Conservation (phyloP, 2,888 invertebrate genomes). For the Halictus ligatus region DNA sequence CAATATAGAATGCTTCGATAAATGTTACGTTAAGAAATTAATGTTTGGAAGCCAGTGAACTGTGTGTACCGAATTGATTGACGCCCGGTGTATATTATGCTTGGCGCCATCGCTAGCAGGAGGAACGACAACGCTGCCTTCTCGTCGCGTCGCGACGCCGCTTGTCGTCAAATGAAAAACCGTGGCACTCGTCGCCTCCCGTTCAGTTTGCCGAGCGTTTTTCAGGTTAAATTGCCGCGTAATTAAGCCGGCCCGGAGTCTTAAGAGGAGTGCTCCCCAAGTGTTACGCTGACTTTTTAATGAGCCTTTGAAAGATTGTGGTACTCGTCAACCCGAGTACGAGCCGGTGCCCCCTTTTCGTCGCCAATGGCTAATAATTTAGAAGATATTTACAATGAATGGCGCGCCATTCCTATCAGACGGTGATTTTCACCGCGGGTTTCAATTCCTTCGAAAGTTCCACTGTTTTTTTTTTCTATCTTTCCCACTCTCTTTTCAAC, state of each 20-base stretch:
- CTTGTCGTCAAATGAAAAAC: conserved; percentile 28
- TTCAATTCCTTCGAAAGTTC: no score
- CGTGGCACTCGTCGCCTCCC: conserved; percentile 22
- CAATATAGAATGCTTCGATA: neutral
- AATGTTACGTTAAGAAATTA: neutral
- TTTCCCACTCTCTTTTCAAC: no score
- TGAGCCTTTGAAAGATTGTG: neutral
- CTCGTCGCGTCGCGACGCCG: neutral
- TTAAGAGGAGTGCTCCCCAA: conserved; percentile 23
- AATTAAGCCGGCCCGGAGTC: conserved; percentile 57
- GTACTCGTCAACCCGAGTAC: neutral
- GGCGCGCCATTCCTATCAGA: no score
- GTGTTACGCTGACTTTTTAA: conserved; percentile 9
- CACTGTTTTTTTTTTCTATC: no score
- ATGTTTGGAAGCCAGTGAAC: neutral
- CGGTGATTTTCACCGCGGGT: no score
- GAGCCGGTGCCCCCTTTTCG: neutral
- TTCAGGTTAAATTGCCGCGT: conserved; percentile 58
- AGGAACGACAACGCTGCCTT: neutral
- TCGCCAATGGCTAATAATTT: conserved; percentile 4
- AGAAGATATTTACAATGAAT: neutral
- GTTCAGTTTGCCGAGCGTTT: conserved; percentile 24
- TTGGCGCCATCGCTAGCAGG: neutral
- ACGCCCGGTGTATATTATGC: neutral
- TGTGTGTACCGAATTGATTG: neutral